Evolutionary conservation across 2,797 vertebrate genomes (phyloP), one percentile per base, ranked within the genome.

Genomic region (Coccyzus lansbergi): DNA sequence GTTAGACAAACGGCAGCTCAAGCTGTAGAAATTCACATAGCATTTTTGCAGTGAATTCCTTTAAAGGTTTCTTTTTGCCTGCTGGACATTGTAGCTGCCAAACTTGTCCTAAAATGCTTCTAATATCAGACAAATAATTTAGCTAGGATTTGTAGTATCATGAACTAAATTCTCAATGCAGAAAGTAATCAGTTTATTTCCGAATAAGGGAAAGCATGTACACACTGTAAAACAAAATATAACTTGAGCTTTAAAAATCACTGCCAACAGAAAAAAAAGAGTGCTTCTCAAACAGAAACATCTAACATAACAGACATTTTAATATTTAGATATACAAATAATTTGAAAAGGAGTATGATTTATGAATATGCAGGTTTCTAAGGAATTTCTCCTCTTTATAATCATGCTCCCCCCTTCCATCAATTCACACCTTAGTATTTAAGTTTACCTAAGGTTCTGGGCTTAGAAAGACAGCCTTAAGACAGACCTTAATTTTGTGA

Each of bases 311-410:
- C 64, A 8, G n/a, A 40, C 21, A 55, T 48, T n/a, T 46, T 25
- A 88, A 29, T 75, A 92, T 69, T 71, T 42, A 72, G 14, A 67
- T 14, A 40, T 5, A 69, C 1, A 24, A 86, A 31, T 72, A 82
- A 25, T 71, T 86, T 62, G 0, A 20, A 63, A 62, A 64, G 0
- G 10, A 83, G 16, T 53, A 34, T 0, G 1, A 51, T 22, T 78
- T 19, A 65, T n/a, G 2, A 72, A 51, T 72, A 71, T 4, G 6
- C 12, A 82, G 22, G 10, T 69, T 15, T 64, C n/a, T 22, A 69
- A 71, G 7, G 12, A 62, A 65, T 40, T 68, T 58, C 26, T 26
- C 17, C 22, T 86, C 65, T 44, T 80, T 24, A 60, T 3, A 72
- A 24, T 48, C 20, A 20, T 1, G 6, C 15, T 74, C 2, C 7